Base-by-base conservation (phyloP, 1,140 invertebrate species). In the Patella vulgata region DNA sequence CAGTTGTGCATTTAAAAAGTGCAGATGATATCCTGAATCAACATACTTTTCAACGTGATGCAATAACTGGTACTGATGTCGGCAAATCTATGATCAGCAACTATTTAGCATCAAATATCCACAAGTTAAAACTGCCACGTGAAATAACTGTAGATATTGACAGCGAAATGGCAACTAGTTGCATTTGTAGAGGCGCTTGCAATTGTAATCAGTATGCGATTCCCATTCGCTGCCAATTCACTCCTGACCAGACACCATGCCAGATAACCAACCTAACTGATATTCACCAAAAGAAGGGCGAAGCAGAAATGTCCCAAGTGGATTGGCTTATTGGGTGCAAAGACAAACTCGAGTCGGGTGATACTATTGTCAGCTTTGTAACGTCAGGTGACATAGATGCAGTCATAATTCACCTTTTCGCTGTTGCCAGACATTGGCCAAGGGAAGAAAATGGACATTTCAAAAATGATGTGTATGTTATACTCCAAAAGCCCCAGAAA, bases 351-450 rank as follows among this genome's bases (percentile, higher is more conserved):
- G 17, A 27, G 1, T n/a, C n/a, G 3, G 39, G 30, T 28, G 61
- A 63, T 25, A 42, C n/a, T 27, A 39, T 27, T 23, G 46, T 53
- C 6, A 66, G 63, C 43, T 42, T 65, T 36, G 57, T 59, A 23
- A 59, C 63, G 12, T 64, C 62, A 19, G 63, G 56, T 25, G 56
- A 65, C 33, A 65, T 65, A 39, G 56, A 65, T 40, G 23, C 56
- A 31, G 44, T 65, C 28, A 25, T 50, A 1, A 27, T 65, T 44
- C 63, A 59, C 27, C 19, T 65, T 27, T 65, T 65, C 48, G 56
- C 63, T 47, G 3, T 65, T 27, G 39, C 63, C 19, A 36, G 14
- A n/a, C 14, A 47, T 14, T 59, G 63, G 63, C 63, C 56, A 23
- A 23, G 56, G n/a, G 9, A 59, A 44, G 17, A 52, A 17, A 42